Base-by-base conservation (phyloP, 2,113 vertebrate genomes). In the Centropus unirufus region DNA sequence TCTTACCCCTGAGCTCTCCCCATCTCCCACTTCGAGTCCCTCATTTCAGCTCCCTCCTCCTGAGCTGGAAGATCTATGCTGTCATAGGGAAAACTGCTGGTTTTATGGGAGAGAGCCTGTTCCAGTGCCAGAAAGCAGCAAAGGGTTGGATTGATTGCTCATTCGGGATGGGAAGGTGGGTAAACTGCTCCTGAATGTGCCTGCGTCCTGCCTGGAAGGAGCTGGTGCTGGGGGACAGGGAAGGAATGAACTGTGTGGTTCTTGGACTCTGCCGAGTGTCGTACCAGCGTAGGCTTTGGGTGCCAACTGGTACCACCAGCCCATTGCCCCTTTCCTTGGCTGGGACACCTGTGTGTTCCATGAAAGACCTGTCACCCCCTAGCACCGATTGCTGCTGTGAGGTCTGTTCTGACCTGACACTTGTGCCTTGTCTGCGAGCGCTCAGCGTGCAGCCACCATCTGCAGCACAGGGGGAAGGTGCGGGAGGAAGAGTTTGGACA, bases 381-480 rank as follows among this genome's bases (percentile, higher is more conserved):
- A 24, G 20, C 30, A 7, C 46, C 24, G 0, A 0, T 8, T 49
- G 29, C 74, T 92, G 81, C 58, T 1, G 0, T 20, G 40, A 6
- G 1, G 10, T 11, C 72, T 89, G 14, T 5, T 63, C 34, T 82
- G 42, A 34, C 63, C 63, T 62, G 59, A 67, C 17, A 6, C 10
- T 58, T 21, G 63, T 61, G 47, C 58, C 61, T 77, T 47, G 17
- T n/a, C 27, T 88, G 40, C 0, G 1, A 51, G 46, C 0, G 1
- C 42, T 80, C 87, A 29, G 63, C 2, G 0, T 61, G 89, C 61
- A 51, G 83, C 74, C 89, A 34, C 90, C 40, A 49, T 81, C 70
- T 90, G 75, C 54, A 54, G 90, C 58, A 64, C 2, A 3, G 58
- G 83, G 27, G 61, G 67, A 58, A 77, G 32, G 57, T 39, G 19